These are phyloP conservation scores for Amphimallon solstitiale DNA, from an alignment of 2,888 invertebrate species.

Conservation along the genomic window DNA sequence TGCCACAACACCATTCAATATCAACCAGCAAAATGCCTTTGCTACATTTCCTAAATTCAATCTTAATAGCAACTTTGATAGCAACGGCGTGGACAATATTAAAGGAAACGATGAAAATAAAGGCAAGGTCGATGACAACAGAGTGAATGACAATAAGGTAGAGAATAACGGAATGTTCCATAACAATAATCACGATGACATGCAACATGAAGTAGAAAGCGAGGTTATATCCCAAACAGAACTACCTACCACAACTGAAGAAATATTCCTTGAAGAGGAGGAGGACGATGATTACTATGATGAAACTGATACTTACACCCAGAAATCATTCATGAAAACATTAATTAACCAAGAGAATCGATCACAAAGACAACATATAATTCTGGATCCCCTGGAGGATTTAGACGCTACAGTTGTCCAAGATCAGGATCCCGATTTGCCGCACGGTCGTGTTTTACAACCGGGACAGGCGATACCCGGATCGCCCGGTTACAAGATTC, in stretches of 20 bases:
- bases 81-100: background rate
- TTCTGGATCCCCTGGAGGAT: conserved; percentile 69
- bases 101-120: too few relatives aligned
- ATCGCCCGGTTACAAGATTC: conserved; percentile 73
- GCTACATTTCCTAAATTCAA: conserved; percentile 1
- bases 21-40: conserved; percentile 17
- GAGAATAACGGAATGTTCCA: too few relatives aligned
- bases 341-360: conserved; percentile 66
- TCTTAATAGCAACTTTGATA: background rate
- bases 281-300: conserved; percentile 66
- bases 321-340: conserved; percentile 50
- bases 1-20: conserved; percentile 46
- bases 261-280: background rate
- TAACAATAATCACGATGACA: conserved; percentile 40
- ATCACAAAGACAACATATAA: conserved; percentile 72
- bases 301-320: conserved; percentile 65
- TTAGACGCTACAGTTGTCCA: conserved; percentile 68
- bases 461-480: conserved; percentile 76
- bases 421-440: conserved; percentile 64
- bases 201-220: conserved; percentile 42
- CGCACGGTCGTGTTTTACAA: conserved; percentile 70
- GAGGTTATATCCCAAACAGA: conserved; percentile 26
- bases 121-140: conserved; percentile 19
- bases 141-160: too few relatives aligned
- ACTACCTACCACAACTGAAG: conserved; percentile 9